Conservation (phyloP, 2,797 vertebrate species). For the Peromyscus aztecus region DNA sequence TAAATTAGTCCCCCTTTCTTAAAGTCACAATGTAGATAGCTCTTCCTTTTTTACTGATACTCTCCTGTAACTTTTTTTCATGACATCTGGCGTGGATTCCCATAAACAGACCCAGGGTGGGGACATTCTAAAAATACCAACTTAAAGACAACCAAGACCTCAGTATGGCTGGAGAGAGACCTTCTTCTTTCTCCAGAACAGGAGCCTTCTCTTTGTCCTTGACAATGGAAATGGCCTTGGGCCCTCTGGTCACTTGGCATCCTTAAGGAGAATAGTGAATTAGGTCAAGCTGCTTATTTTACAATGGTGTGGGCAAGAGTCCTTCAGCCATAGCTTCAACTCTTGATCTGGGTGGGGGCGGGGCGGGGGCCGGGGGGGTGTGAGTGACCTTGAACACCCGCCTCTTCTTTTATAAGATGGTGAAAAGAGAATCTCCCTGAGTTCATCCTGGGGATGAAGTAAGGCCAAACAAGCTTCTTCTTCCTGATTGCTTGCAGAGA, state of each 20-base stretch:
- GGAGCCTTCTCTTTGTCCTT: slow-evolving; percentile 6
- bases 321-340: not conserved
- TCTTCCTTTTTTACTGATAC: slow-evolving; percentile 32
- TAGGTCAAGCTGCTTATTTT: not conserved
- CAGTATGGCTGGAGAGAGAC: not conserved
- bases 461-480: not conserved
- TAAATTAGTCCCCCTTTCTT: slow-evolving; percentile 67
- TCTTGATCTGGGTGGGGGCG: not conserved
- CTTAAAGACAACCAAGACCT: not conserved
- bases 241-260: not conserved
- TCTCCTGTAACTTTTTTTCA: not conserved
- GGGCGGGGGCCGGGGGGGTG: no score
- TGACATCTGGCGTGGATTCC: slow-evolving; percentile 8
- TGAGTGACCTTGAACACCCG: not conserved
- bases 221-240: not conserved
- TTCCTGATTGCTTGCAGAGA: not conserved
- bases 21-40: slow-evolving; percentile 41
- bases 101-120: not conserved
- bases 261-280: not conserved
- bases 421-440: not conserved
- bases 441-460: not conserved
- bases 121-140: not conserved
- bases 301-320: not conserved
- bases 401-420: not conserved
- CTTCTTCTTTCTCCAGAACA: not conserved